Evolutionary conservation across 2,797 vertebrate genomes (phyloP), one percentile per base, ranked within the genome.

Genomic region (Lagorchestes hirsutus): DNA sequence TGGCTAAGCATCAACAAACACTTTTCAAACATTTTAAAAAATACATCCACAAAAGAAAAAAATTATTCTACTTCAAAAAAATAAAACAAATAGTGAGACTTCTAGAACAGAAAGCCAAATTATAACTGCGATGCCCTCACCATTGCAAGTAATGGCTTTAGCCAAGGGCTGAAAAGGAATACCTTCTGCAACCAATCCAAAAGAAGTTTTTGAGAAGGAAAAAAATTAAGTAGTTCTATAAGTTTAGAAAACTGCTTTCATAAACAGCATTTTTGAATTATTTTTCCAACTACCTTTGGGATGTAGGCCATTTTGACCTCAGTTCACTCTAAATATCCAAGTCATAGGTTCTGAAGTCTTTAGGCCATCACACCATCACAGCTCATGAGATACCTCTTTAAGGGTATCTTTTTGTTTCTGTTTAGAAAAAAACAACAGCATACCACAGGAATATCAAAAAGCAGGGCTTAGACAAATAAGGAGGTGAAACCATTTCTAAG

Each of bases 1-100:
- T 40, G 46, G 93, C 55, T 28, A 18, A 0, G 0, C 82, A 55
- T 90, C 29, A 18, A 52, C 18, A 93, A 74, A 62, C 67, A 92
- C 29, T 57, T 93, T 67, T 87, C 40, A 90, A n/a, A 0, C 82
- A 91, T 62, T 90, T 95, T 74, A 97, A 90, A 97, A 96, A 13
- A n/a, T 9, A 12, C 9, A 94, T n/a, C 12, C 29, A 91, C 24
- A 91, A 54, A 54, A 90, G 94, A 92, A 28, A 90, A 74, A 74
- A 18, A 74, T 40, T 74, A 74, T 40, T n/a, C 24, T 93, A 24
- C 96, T 94, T 95, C 40, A 87, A 92, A 94, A 56, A 31, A 55
- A 28, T 13, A 92, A 92, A 95, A 74, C 50, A 34, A 67, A 55
- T 8, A 93, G 24, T 10, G 5, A 91, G 40, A 93, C 0, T 91